These are phyloP conservation scores for Agonopterix arenella DNA, from an alignment of 2,888 invertebrate genomes.

Conservation along the genomic window DNA sequence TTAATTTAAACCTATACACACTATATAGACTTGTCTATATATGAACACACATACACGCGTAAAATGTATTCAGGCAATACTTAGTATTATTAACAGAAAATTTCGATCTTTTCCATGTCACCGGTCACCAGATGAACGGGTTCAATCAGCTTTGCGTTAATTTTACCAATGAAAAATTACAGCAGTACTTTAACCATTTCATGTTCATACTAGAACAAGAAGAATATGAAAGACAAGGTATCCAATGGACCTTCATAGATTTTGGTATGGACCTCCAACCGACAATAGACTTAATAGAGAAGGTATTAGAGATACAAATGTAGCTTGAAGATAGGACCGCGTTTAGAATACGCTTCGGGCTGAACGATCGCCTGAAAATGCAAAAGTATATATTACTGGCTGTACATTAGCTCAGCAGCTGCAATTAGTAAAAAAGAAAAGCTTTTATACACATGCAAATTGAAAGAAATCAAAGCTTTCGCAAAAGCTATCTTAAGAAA, in stretches of 20 bases:
- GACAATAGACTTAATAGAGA: conserved; percentile 93
- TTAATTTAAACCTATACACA: conserved; percentile 23
- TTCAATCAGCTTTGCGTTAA: conserved; percentile 98
- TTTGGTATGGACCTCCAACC: conserved; percentile 96
- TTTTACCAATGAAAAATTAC: conserved; percentile 96
- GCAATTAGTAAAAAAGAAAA: background rate
- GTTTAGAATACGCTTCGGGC: conserved; percentile 52
- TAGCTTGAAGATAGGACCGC: conserved; percentile 47
- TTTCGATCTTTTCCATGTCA: conserved; percentile 48
- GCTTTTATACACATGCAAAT: background rate
- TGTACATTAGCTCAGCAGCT: conserved; percentile 24
- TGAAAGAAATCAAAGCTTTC: background rate
- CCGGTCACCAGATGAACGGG: conserved; percentile 85
- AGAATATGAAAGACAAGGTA: conserved; percentile 94
- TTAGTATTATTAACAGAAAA: background rate
- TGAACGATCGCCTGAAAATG: conserved; percentile 46
- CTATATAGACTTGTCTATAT: conserved; percentile 16
- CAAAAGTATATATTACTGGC: conserved; percentile 34
- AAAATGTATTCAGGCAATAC: background rate
- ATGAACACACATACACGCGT: conserved; percentile 1
- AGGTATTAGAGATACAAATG: conserved; percentile 78
- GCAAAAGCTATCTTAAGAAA: background rate
- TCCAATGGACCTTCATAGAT: conserved; percentile 95
- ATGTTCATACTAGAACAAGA: conserved; percentile 98
- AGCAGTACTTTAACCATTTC: conserved; percentile 97